Percentiles rank a stretch among this genome's conserved stretches.
Evolutionary conservation across 2,888 invertebrate genomes (phyloP).

Genomic region (Agrypnus murinus): DNA sequence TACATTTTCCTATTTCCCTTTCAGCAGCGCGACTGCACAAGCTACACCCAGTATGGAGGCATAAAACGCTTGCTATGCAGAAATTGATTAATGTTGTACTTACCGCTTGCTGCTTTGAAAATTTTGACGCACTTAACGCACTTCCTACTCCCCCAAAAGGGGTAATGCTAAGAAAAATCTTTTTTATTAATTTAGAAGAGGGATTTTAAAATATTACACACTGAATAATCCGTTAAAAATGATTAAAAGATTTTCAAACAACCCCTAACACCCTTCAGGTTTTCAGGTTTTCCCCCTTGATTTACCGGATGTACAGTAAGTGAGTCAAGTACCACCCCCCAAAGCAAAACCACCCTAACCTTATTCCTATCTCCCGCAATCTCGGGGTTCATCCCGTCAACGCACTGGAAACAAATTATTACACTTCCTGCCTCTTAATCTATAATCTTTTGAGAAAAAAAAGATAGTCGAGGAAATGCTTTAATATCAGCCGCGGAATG

Average conservation of each 20-base stretch:
- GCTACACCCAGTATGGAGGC: slow-evolving; percentile 2
- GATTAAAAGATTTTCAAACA: slow-evolving; percentile 64
- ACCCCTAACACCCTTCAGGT: slow-evolving; percentile 55
- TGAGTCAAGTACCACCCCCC: slow-evolving; percentile 66
- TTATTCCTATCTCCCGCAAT: slow-evolving; percentile 60
- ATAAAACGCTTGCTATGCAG: slow-evolving; percentile 44
- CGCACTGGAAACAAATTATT: slow-evolving; percentile 67
- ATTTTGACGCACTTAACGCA: not conserved
- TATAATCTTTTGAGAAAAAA: slow-evolving; percentile 22
- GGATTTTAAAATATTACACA: slow-evolving; percentile 11
- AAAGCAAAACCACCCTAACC: slow-evolving; percentile 55
- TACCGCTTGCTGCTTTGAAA: not conserved
- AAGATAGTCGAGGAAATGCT: not conserved
- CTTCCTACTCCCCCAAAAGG: not conserved
- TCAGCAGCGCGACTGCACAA: slow-evolving; percentile 33
- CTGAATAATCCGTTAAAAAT: slow-evolving; percentile 50
- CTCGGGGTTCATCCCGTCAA: slow-evolving; percentile 65
- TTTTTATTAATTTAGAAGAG: slow-evolving; percentile 5
- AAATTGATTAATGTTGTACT: slow-evolving; percentile 29
- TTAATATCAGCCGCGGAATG: too few relatives aligned
- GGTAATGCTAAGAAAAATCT: not conserved
- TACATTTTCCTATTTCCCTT: slow-evolving; percentile 52
- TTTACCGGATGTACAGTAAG: slow-evolving; percentile 66
- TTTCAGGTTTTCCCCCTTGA: slow-evolving; percentile 60
- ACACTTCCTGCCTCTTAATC: slow-evolving; percentile 63